phyloP scores from a whole-genome alignment of 2,797 vertebrate species.

The Fistularia tabacaria region DNA sequence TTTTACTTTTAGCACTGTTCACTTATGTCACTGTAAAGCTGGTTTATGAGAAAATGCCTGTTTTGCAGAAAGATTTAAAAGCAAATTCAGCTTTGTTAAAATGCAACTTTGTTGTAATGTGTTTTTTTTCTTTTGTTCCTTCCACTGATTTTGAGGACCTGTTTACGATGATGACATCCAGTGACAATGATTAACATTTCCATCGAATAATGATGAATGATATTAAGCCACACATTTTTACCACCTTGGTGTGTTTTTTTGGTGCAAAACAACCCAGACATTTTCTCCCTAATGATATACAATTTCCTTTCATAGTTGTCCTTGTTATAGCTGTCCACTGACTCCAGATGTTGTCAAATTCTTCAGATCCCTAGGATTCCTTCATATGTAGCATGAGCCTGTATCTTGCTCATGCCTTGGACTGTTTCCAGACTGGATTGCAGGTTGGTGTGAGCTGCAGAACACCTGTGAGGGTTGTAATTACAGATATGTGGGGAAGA shows the following conservation, averaged over 20 bases:
- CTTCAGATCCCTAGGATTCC: conserved; percentile 66
- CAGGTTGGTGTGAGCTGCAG: conserved; percentile 60
- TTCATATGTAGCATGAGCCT: conserved; percentile 56
- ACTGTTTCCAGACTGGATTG: conserved; percentile 65
- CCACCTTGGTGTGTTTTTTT: conserved; percentile 7
- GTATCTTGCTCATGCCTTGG: conserved; percentile 46
- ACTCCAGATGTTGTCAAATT: conserved; percentile 77
- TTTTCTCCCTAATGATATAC: conserved; percentile 67
- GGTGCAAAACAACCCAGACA: conserved; percentile 44
- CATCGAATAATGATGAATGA: conserved; percentile 27
- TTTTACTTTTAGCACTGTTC: conserved; percentile 47
- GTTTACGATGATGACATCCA: conserved; percentile 60
- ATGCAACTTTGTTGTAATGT: conserved; percentile 5
- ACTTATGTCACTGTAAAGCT: conserved; percentile 16
- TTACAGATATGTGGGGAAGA: conserved; percentile 63
- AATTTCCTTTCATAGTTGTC: conserved; percentile 59
- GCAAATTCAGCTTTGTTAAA: conserved; percentile 9
- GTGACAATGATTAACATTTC: too few species aligned
- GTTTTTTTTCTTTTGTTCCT: conserved; percentile 8
- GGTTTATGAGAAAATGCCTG: conserved; percentile 39
- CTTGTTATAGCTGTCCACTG: conserved; percentile 41
- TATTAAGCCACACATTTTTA: conserved; percentile 6
- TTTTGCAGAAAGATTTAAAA: conserved; percentile 17
- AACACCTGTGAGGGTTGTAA: conserved; percentile 78
- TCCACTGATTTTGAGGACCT: conserved; percentile 57